phyloP scores from a whole-genome alignment of 2,797 vertebrate species.

The Acanthis flammea region DNA sequence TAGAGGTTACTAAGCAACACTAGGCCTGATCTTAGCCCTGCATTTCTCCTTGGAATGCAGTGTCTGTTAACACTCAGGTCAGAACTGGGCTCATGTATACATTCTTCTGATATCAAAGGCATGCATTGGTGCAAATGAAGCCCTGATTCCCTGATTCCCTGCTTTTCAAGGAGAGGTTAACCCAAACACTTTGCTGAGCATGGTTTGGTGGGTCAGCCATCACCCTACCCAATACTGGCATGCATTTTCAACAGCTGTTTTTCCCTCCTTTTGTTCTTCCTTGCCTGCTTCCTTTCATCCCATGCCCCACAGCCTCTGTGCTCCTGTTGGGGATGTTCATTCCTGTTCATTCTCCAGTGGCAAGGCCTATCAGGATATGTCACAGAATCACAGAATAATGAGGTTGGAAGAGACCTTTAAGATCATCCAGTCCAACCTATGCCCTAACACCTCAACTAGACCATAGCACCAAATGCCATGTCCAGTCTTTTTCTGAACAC shows the following conservation, averaged over 20 bases:
- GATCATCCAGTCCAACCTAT: no score
- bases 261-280: neutral
- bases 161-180: neutral
- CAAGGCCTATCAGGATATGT: neutral
- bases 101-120: slow-evolving; percentile 30
- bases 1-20: slow-evolving; percentile 21
- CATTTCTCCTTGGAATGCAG: slow-evolving; percentile 3
- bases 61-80: neutral
- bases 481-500: no score
- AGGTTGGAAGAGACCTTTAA: no score
- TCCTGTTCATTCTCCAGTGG: neutral
- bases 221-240: neutral
- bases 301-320: rapidly evolving
- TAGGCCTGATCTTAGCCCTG: neutral
- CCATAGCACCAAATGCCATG: no score
- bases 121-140: neutral
- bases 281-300: neutral
- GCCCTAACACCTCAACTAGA: no score
- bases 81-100: neutral
- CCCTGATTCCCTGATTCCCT: neutral
- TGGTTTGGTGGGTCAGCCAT: neutral
- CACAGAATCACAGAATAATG: no score
- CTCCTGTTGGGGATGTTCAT: neutral
- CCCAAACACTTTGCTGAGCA: neutral
- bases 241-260: neutral